A percentile compares a stretch with the other conserved stretches of the same genome.
phyloP scores from a whole-genome alignment of 2,797 vertebrate genomes.

The Mastacembelus armatus region DNA sequence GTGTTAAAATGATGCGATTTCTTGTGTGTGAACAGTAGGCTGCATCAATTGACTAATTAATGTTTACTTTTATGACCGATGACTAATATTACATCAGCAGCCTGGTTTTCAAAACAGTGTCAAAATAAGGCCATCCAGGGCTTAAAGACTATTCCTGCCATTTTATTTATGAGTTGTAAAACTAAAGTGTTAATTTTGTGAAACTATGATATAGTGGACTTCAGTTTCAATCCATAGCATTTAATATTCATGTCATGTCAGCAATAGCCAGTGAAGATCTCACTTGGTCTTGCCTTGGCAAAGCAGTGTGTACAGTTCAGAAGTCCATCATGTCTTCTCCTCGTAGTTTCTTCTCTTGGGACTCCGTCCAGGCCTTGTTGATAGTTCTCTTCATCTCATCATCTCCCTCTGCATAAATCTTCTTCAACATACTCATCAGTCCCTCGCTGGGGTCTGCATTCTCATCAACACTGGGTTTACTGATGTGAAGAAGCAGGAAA shows the following conservation, averaged over 20 bases:
- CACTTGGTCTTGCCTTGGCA: conserved; percentile 24
- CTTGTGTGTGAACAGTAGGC: not conserved
- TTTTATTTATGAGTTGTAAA: conserved; percentile 1
- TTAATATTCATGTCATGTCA: conserved; percentile 35
- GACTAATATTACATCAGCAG: not conserved
- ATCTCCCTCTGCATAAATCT: conserved; percentile 96
- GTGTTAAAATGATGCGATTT: not conserved
- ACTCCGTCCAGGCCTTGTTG: conserved; percentile 98
- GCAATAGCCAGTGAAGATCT: conserved; percentile 6
- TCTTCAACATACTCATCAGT: conserved; percentile 96
- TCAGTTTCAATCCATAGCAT: conserved; percentile 15
- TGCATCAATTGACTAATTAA: too few species aligned
- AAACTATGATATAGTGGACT: not conserved
- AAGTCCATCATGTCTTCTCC: conserved; percentile 90
- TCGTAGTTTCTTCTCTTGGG: conserved; percentile 94
- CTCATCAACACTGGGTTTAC: conserved; percentile 81
- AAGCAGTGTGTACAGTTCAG: conserved; percentile 66
- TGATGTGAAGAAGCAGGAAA: conserved; percentile 41
- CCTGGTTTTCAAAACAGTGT: conserved; percentile 9
- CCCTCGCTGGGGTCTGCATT: conserved; percentile 93
- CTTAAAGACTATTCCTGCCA: not conserved
- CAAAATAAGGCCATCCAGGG: conserved; percentile 7
- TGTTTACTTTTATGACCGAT: not conserved
- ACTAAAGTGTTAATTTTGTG: not conserved
- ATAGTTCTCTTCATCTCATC: conserved; percentile 99